Evolutionary conservation across 2,888 invertebrate species (phyloP).

Genomic region (Caenorhabditis becei): DNA sequence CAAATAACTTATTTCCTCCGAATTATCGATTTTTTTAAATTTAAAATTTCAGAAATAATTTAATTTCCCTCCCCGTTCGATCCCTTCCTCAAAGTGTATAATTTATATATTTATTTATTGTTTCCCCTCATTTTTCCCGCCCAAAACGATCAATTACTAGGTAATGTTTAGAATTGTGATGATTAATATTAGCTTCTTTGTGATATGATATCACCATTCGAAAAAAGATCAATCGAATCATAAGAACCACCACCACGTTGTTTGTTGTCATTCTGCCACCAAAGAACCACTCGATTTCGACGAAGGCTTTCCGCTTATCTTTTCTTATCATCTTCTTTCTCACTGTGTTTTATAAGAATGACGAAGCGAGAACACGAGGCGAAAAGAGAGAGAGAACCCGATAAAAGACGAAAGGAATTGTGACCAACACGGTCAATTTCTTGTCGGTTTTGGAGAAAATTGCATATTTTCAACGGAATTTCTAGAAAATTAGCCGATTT

Average conservation of each 20-base stretch:
- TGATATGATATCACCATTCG: background rate
- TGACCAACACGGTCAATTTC: constrained; percentile 45
- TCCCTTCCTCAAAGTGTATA: no score
- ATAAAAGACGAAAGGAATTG: constrained; percentile 23
- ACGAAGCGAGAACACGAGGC: constrained; percentile 38
- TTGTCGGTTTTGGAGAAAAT: background rate
- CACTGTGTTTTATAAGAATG: background rate
- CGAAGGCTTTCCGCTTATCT: constrained; percentile 50
- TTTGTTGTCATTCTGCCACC: constrained; percentile 11
- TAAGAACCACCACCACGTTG: constrained; percentile 3
- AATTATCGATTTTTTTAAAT: constrained; percentile 7
- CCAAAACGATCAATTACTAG: no score
- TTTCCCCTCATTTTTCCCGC: no score
- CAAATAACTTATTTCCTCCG: background rate
- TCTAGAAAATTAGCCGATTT: background rate
- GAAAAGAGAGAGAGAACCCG: constrained; percentile 9
- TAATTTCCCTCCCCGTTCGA: no score
- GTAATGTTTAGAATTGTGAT: no score
- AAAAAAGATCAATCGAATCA: constrained; percentile 38
- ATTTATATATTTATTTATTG: no score
- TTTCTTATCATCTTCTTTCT: constrained; percentile 27
- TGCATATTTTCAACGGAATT: background rate
- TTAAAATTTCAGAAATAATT: background rate
- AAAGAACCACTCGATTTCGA: constrained; percentile 47
- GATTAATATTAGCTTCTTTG: background rate